Percentiles rank a stretch among this genome's conserved stretches.
phyloP scores from a whole-genome alignment of 2,113 vertebrate species.

The Passer montanus region DNA sequence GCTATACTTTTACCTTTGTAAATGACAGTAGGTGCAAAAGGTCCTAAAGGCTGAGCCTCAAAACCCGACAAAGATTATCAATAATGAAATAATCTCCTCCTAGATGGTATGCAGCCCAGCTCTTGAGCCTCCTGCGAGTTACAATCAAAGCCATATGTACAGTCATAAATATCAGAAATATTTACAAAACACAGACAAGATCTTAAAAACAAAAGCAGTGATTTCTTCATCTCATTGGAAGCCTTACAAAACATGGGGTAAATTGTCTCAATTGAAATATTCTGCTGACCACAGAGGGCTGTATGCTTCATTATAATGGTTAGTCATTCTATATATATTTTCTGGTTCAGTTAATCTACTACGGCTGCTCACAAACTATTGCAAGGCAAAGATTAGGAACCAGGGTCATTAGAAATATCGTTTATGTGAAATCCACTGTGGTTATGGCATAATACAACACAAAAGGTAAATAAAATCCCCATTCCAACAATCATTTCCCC shows the following conservation, averaged over 20 bases:
- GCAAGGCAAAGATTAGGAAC: background rate
- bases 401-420: background rate
- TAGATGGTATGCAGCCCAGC: background rate
- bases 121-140: background rate
- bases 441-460: background rate
- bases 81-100: background rate
- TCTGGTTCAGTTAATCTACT: background rate
- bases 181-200: conserved; percentile 58
- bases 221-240: conserved; percentile 58
- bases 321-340: conserved; percentile 29
- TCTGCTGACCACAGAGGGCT: background rate
- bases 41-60: background rate
- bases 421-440: background rate
- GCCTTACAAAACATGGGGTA: conserved; percentile 20
- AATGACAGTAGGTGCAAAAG: background rate
- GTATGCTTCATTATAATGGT: background rate
- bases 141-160: background rate
- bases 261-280: background rate
- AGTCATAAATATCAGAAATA: conserved; percentile 16
- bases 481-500: background rate
- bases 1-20: background rate
- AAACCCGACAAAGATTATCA: background rate
- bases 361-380: background rate
- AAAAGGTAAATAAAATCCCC: background rate
- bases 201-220: conserved; percentile 48